Conservation (phyloP, 1,140 invertebrate species). For the Gonioctena quinquepunctata region DNA sequence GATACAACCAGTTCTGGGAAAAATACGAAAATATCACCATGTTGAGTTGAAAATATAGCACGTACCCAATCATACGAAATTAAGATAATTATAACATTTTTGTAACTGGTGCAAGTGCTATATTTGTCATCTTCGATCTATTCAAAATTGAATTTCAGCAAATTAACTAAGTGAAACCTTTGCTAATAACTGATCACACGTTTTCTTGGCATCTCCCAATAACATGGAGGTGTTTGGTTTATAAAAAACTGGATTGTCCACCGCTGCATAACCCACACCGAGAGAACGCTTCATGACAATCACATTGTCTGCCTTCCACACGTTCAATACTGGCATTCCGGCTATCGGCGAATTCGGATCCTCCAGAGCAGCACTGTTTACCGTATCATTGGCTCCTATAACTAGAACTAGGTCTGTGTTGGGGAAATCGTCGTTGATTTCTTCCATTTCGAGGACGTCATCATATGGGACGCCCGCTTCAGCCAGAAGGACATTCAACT, state of each 20-base stretch:
- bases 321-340: slow-evolving; percentile 89
- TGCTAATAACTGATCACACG: slow-evolving; percentile 78
- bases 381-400: slow-evolving; percentile 91
- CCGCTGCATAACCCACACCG: slow-evolving; percentile 73
- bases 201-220: slow-evolving; percentile 90
- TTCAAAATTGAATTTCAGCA: no score
- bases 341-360: slow-evolving; percentile 91
- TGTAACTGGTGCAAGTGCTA: no score
- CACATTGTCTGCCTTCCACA: slow-evolving; percentile 85
- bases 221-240: slow-evolving; percentile 89
- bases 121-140: no score
- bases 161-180: slow-evolving; percentile 46
- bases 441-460: slow-evolving; percentile 91
- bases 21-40: neutral
- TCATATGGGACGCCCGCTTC: slow-evolving; percentile 93
- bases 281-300: slow-evolving; percentile 91
- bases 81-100: no score
- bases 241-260: slow-evolving; percentile 93
- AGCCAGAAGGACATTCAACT: slow-evolving; percentile 88
- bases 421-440: slow-evolving; percentile 87
- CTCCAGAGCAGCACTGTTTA: slow-evolving; percentile 89
- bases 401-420: slow-evolving; percentile 85
- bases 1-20: no score
- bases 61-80: no score
- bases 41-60: neutral